These are phyloP conservation scores for Haemorhous mexicanus DNA, from an alignment of 2,113 vertebrate genomes.

Conservation along the genomic window DNA sequence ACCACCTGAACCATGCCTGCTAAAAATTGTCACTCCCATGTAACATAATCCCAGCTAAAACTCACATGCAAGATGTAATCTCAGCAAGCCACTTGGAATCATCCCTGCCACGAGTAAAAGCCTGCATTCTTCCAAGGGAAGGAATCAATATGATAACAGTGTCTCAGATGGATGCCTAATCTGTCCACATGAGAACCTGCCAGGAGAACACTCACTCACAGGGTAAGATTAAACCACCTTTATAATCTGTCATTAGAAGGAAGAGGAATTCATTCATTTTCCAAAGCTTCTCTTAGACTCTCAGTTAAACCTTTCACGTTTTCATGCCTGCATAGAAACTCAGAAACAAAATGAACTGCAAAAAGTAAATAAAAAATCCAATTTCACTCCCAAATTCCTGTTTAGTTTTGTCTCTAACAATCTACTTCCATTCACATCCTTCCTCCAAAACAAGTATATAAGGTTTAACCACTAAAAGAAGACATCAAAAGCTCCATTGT, in stretches of 20 bases:
- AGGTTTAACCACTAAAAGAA: neutral
- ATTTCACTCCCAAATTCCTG: neutral
- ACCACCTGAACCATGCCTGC: constrained; percentile 44
- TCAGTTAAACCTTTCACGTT: constrained; percentile 7
- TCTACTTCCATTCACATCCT: neutral
- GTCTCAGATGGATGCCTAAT: constrained; percentile 65
- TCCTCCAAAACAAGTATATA: neutral
- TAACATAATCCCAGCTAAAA: constrained; percentile 67
- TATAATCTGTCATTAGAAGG: constrained; percentile 60
- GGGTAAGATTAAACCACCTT: constrained; percentile 70
- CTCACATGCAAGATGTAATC: constrained; percentile 73
- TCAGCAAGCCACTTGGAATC: constrained; percentile 70
- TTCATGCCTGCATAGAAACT: neutral
- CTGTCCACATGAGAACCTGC: constrained; percentile 64
- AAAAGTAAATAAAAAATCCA: neutral
- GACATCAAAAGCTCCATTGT: neutral
- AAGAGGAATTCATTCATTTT: constrained; percentile 20
- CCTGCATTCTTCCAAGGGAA: constrained; percentile 70
- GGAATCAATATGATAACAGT: constrained; percentile 71
- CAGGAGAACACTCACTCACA: constrained; percentile 62
- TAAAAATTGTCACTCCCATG: constrained; percentile 61
- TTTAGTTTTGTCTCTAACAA: neutral
- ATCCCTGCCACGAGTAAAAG: constrained; percentile 69
- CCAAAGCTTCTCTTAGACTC: constrained; percentile 31
- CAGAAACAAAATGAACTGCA: neutral